A percentile compares a stretch with the other conserved stretches of the same genome.
phyloP scores from a whole-genome alignment of 2,888 invertebrate species.

The Drosophila recens region DNA sequence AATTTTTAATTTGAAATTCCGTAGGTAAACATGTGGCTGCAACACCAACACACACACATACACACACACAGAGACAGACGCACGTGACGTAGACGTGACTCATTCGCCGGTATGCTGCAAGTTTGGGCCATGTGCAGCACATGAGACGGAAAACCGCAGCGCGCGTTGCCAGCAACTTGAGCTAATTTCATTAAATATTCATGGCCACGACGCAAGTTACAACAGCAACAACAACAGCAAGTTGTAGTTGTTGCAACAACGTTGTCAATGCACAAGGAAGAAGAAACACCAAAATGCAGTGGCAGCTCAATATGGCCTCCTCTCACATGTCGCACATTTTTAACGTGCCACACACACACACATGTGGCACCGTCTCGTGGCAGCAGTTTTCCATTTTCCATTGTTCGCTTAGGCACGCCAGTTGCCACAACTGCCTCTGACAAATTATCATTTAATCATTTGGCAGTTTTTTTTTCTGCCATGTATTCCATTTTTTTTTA shows the following conservation, averaged over 20 bases:
- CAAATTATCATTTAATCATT: constrained; percentile 78
- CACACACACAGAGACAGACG: too few species aligned
- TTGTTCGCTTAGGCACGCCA: constrained; percentile 28
- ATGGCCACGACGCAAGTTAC: constrained; percentile 61
- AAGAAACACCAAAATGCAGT: constrained; percentile 27
- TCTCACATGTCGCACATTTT: constrained; percentile 41
- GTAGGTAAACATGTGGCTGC: constrained; percentile 25
- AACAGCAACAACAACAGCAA: constrained; percentile 14
- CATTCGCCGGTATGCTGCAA: constrained; percentile 22
- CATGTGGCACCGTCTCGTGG: constrained; percentile 22
- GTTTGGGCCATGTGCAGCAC: constrained; percentile 20
- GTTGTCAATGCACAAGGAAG: constrained; percentile 44
- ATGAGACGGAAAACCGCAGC: constrained; percentile 50
- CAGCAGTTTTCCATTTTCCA: constrained; percentile 21
- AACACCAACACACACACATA: constrained; percentile 1
- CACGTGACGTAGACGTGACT: constrained; percentile 27
- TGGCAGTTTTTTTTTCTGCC: constrained; percentile 33
- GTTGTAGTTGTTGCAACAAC: constrained; percentile 17
- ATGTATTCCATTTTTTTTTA: constrained; percentile 1
- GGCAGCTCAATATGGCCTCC: constrained; percentile 43
- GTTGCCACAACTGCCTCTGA: constrained; percentile 56
- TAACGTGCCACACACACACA: constrained; percentile 31
- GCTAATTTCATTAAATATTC: constrained; percentile 80
- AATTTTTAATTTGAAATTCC: constrained; percentile 39
- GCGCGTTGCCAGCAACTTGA: constrained; percentile 64